A percentile compares a stretch with the other conserved stretches of the same genome.
Conservation (phyloP, 2,113 vertebrate genomes). For the Gnathonemus longibarbis region DNA sequence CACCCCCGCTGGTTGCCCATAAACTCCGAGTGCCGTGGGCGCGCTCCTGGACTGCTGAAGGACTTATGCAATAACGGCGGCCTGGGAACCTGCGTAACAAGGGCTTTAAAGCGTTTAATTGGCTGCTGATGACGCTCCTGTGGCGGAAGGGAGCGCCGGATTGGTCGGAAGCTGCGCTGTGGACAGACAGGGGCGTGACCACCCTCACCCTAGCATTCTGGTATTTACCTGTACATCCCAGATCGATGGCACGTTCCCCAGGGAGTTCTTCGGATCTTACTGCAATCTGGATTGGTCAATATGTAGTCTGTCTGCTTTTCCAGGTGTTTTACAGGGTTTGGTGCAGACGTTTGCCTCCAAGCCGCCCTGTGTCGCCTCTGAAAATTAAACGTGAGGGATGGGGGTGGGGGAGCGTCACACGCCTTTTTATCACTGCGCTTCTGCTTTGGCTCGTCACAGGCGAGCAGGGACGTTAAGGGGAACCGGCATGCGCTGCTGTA, state of each 20-base stretch:
- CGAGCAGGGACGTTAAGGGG: background rate
- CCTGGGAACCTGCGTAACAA: background rate
- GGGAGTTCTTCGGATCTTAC: background rate
- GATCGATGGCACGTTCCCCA: background rate
- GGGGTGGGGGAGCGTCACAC: background rate
- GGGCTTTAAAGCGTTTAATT: background rate
- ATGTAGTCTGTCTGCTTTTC: background rate
- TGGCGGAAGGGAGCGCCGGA: background rate
- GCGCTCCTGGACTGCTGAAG: background rate
- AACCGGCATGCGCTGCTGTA: background rate
- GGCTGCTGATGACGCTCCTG: background rate
- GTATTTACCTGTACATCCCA: background rate
- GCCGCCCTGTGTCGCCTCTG: background rate
- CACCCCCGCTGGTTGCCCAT: background rate
- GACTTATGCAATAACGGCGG: constrained; percentile 8
- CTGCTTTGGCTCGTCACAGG: background rate
- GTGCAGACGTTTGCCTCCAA: background rate
- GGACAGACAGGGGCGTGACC: background rate
- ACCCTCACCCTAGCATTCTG: background rate
- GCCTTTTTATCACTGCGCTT: background rate
- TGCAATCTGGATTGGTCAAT: background rate
- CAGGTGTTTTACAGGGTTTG: background rate
- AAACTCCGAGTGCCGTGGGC: background rate
- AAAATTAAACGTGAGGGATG: background rate
- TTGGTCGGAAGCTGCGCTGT: background rate